Base-by-base conservation (phyloP, 2,888 invertebrate genomes). In the Dryocosmus kuriphilus region DNA sequence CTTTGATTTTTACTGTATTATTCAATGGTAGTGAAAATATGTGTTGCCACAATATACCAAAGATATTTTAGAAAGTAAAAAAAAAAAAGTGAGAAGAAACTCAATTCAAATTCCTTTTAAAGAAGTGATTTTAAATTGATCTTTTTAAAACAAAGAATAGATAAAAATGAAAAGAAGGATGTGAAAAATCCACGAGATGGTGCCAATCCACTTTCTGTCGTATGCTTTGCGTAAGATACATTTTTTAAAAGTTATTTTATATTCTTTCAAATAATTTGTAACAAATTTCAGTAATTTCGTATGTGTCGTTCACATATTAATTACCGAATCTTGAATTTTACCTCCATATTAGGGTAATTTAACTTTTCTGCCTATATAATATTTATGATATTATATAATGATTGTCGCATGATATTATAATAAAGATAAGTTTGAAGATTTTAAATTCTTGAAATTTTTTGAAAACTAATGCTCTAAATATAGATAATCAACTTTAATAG, bases 151-250 rank as follows among this genome's bases (percentile, higher is more conserved):
- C 1, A 9, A 16, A 46, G 22, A 67, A 91, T 92, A 84, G 93
- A 93, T 85, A 94, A 93, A 89, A 93, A 92, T 86, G 92, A 92
- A 75, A 93, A 93, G 77, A 93, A 93, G 81, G 92, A 93, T 73
- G 83, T 85, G 62, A 84, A 86, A 76, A 94, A 95, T 92, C 95
- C 95, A 1, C 92, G 95, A 86, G 94, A 94, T 85, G 93, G 91
- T 84, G 94, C 95, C 24, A 95, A 95, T 88, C 93, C 93, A n/a
- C 84, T 96, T 51, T 95, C 95, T 38, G 92, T 94, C n/a, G 89
- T 94, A 71, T 94, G 95, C 77, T 95, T 95, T 91, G 92, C 93
- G 95, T 96, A 92, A 94, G 94, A 93, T 77, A 93, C 77, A 14
- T 71, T 80, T 62, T 35, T 30, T 3, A 46, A 62, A 41, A 32